Evolutionary conservation across 2,113 vertebrate species (phyloP), one percentile per base, ranked within the genome.

Genomic region (Hypocryptadius cinnamomeus): DNA sequence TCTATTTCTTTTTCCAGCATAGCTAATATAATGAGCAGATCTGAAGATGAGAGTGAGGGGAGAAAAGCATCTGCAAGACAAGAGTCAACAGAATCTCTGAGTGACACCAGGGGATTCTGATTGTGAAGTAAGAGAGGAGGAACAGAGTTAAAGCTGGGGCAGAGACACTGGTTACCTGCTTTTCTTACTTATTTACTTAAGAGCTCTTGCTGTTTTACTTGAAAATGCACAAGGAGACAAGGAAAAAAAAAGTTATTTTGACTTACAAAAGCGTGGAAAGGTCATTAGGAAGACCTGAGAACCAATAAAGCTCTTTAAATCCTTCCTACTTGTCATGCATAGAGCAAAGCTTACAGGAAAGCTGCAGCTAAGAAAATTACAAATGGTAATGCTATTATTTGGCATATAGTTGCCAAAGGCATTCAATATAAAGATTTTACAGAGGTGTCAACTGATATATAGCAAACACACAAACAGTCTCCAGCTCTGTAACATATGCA

Each of bases 371-470:
- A 97, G 95, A 96, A 97, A 97, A 97, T 97, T 97, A 96, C 97
- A 96, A 97, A 97, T 91, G 95, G 96, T 92, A 97, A 97, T 96
- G 97, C 96, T 96, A 97, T 98, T 97, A 97, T 97, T 97, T 96
- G 96, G 95, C 94, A 96, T 92, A 95, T 92, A 92, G 95, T 97
- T 97, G 97, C 97, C 97, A 97, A 98, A 97, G 97, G 98, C 97
- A 97, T 97, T 97, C 95, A 80, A 97, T 97, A 97, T 98, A 98
- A 98, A 98, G 96, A 97, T 98, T 98, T 98, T 98, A 98, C 95
- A 96, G 97, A 98, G 97, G 97, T 98, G 97, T 98, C 97, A 98
- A 95, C 97, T 97, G 98, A 98, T 97, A 97, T 97, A 98, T 96
- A 97, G 95, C 98, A 98, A 98, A 97, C 96, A 97, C 83, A 95